Percentiles rank a stretch among this genome's conserved stretches.
phyloP scores from a whole-genome alignment of 2,113 vertebrate genomes.

The Neoarius graeffei region DNA sequence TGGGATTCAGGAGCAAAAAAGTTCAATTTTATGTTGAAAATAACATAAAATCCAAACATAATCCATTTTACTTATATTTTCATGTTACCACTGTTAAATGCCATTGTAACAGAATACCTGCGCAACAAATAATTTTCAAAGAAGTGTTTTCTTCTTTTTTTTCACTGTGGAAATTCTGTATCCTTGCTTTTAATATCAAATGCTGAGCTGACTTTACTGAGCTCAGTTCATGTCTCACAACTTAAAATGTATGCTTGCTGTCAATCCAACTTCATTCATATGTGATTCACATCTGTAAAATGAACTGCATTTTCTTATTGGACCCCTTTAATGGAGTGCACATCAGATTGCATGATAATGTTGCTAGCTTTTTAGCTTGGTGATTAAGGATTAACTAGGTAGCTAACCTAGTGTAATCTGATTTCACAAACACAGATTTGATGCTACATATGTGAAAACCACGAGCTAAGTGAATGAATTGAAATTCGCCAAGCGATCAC shows the following conservation, averaged over 20 bases:
- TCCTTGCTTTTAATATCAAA: too few relatives aligned
- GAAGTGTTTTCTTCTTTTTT: too few relatives aligned
- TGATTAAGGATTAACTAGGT: neutral
- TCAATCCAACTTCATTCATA: too few relatives aligned
- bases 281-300: too few relatives aligned
- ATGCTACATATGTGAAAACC: neutral
- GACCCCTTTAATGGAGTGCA: too few relatives aligned
- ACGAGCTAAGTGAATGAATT: neutral
- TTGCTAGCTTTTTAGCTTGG: neutral
- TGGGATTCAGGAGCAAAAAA: neutral
- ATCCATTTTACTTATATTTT: neutral
- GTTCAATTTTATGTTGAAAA: neutral
- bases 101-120: neutral
- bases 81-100: neutral
- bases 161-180: too few relatives aligned
- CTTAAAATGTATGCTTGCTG: too few relatives aligned
- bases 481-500: neutral
- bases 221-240: neutral
- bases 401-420: neutral
- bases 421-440: neutral
- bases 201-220: too few relatives aligned
- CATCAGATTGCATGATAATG: neutral
- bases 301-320: neutral
- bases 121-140: too few relatives aligned
- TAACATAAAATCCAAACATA: neutral